Base-by-base conservation (phyloP, 2,888 invertebrate genomes). In the Pandemis corylana region DNA sequence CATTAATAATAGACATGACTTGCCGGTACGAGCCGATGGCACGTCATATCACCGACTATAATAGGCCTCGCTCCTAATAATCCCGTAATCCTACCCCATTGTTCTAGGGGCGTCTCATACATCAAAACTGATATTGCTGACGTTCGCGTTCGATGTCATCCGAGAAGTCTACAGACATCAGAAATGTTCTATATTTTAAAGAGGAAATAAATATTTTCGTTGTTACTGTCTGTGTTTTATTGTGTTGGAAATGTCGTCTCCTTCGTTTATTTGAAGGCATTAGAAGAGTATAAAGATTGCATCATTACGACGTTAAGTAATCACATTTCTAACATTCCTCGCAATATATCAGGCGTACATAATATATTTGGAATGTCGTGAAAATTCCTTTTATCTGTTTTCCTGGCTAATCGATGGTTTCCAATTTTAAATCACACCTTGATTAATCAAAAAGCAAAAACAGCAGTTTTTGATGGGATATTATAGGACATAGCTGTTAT, bases 91-190 rank as follows among this genome's bases (percentile, higher is more conserved):
- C 61, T 75, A 68, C 20, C 13, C 53, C 49, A 59, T 78, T 77
- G 78, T 78, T 78, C 15, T 77, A 78, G 78, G 78, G 41, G 72
- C 78, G 28, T 62, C 42, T 49, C 53, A 56, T 51, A 71, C 75
- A 74, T 78, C 76, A 71, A 75, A 75, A 68, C 69, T 72, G 66
- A 36, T 69, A 56, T 49, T 68, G 61, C 72, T 76, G 62, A 75
- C 63, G 62, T 36, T 65, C 51, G 65, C 51, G 49, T 61, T 74
- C 42, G 65, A n/a, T 36, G 15, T 74, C 69, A 42, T 62, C 13
- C 64, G 61, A 69, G 69, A 65, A 69, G 49, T 74, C n/a, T 69
- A 44, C n/a, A 15, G 65, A 9, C 61, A 61, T 59, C 56, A 59
- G 61, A 74, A 70, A 66, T 74, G 69, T 74, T 70, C 10, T 61